phyloP scores from a whole-genome alignment of 2,113 vertebrate genomes.

The Tiliqua scincoides region DNA sequence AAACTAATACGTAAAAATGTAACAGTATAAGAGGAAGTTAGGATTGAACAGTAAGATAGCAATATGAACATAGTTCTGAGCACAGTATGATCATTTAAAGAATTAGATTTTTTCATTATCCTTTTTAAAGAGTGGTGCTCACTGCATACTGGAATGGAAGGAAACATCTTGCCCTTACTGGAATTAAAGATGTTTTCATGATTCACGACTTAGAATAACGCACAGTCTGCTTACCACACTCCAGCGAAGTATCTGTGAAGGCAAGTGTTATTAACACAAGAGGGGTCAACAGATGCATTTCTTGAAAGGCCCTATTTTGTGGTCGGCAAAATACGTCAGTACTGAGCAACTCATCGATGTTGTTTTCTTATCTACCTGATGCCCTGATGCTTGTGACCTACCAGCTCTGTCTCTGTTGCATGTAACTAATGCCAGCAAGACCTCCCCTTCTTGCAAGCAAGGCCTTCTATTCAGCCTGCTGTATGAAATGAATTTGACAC shows the following conservation, averaged over 20 bases:
- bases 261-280: background rate
- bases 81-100: background rate
- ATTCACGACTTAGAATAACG: background rate
- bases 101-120: background rate
- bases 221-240: background rate
- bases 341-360: background rate
- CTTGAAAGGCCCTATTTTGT: background rate
- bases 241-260: background rate
- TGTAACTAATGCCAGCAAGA: background rate
- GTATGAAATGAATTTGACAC: too few species aligned
- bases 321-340: background rate
- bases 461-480: too few species aligned
- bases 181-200: background rate
- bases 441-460: too few species aligned
- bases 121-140: background rate
- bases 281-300: background rate
- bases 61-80: background rate
- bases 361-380: constrained; percentile 8
- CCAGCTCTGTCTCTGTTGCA: background rate
- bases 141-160: background rate
- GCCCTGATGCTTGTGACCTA: background rate
- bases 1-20: background rate
- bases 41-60: background rate
- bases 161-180: background rate
- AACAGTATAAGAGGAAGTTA: background rate